A percentile compares a stretch with the other conserved stretches of the same genome.
Conservation (phyloP, 2,113 vertebrate genomes). For the Amphiprion ocellaris region DNA sequence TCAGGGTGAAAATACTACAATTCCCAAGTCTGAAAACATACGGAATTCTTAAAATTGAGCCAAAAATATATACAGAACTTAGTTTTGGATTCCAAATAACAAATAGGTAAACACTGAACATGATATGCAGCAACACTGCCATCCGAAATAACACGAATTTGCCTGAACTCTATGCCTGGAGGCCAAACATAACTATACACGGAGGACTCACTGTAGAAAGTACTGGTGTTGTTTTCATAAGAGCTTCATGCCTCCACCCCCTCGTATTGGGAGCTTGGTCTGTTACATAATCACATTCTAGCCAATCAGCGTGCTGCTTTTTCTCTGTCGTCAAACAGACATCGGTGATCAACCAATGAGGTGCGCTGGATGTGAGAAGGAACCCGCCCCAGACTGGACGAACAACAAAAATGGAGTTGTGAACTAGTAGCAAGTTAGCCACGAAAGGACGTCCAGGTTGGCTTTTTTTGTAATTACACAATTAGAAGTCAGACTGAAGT, state of each 20-base stretch:
- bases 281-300: conserved; percentile 26
- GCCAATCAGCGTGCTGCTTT: conserved; percentile 37
- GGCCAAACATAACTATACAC: no score
- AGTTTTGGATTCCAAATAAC: no score
- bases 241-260: background rate
- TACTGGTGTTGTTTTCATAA: conserved; percentile 34
- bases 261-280: conserved; percentile 2
- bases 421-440: conserved; percentile 43
- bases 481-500: background rate
- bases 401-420: conserved; percentile 74
- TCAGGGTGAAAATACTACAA: no score
- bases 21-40: no score
- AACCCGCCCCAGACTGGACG: conserved; percentile 38
- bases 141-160: no score
- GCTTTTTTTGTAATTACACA: background rate
- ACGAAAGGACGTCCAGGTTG: background rate
- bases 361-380: rapidly evolving
- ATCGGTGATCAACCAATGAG: conserved; percentile 49
- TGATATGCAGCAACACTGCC: no score
- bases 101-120: no score
- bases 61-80: no score
- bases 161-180: no score
- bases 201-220: background rate
- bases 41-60: no score
- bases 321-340: rapidly evolving